Percentiles rank a stretch among this genome's conserved stretches.
Evolutionary conservation across 2,113 vertebrate species (phyloP).

Genomic region (Phrynosoma platyrhinos): DNA sequence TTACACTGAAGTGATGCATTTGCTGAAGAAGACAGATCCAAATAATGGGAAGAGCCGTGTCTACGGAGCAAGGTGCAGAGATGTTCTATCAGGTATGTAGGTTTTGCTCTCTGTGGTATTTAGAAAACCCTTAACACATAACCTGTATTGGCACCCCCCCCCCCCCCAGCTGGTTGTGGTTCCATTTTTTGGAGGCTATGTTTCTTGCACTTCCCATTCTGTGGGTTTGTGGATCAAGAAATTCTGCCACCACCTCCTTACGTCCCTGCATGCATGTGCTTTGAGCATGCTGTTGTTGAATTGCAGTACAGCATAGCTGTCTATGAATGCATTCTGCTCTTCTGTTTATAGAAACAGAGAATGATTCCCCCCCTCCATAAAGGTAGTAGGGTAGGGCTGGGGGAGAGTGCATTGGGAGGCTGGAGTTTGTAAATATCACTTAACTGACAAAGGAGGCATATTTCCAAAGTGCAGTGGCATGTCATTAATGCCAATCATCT

Average conservation of each 20-base stretch:
- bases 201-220: background rate
- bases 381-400: background rate
- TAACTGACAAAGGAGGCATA: slow-evolving; percentile 36
- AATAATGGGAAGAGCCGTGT: slow-evolving; percentile 75
- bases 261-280: too few relatives aligned
- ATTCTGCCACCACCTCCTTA: background rate
- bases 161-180: background rate
- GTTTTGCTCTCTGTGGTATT: slow-evolving; percentile 13
- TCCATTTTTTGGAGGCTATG: background rate
- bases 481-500: slow-evolving; percentile 63
- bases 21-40: slow-evolving; percentile 86
- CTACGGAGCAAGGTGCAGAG: slow-evolving; percentile 82
- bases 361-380: background rate
- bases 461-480: slow-evolving; percentile 33
- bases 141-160: background rate
- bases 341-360: slow-evolving; percentile 44
- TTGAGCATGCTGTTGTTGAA: fast-evolving
- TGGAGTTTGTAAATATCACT: slow-evolving; percentile 37
- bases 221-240: background rate
- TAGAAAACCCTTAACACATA: slow-evolving; percentile 32
- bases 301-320: background rate
- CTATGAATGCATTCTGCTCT: slow-evolving; percentile 2
- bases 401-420: fast-evolving
- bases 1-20: slow-evolving; percentile 90
- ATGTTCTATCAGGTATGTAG: slow-evolving; percentile 86